Conservation (phyloP, 1,140 invertebrate genomes). For the Bombus superbus region DNA sequence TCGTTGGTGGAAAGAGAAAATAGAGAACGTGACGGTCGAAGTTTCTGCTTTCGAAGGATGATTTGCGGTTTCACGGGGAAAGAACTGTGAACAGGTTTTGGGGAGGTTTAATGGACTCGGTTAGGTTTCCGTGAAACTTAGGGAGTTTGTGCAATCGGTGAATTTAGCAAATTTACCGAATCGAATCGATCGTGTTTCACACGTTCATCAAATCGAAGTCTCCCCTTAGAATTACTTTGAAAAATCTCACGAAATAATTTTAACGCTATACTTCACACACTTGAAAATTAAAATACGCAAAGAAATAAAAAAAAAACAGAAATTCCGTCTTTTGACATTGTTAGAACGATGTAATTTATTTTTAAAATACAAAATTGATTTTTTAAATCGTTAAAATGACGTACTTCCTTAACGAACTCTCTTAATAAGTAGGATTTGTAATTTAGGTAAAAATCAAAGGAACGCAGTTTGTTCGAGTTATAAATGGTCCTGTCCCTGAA, state of each 20-base stretch:
- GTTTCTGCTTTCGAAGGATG: neutral
- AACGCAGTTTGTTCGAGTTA: neutral
- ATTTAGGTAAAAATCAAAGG: neutral
- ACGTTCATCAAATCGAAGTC: neutral
- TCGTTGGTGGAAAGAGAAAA: neutral
- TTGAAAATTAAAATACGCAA: neutral
- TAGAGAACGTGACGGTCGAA: neutral
- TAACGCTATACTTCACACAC: neutral
- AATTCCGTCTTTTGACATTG: no score
- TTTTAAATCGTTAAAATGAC: no score
- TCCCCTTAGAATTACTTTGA: neutral
- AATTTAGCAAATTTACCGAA: conserved; percentile 14
- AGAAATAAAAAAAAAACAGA: no score
- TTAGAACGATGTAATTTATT: no score
- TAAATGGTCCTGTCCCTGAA: neutral
- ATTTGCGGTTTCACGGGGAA: neutral
- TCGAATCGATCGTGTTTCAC: neutral
- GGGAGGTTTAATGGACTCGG: conserved; percentile 11
- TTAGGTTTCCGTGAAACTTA: conserved; percentile 5
- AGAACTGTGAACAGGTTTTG: conserved; percentile 15
- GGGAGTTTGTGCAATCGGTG: conserved; percentile 20
- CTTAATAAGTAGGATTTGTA: neutral
- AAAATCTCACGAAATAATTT: neutral
- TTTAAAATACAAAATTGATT: no score
- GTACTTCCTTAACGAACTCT: no score